Conservation (phyloP, 2,113 vertebrate genomes). For the Aphelocoma coerulescens region DNA sequence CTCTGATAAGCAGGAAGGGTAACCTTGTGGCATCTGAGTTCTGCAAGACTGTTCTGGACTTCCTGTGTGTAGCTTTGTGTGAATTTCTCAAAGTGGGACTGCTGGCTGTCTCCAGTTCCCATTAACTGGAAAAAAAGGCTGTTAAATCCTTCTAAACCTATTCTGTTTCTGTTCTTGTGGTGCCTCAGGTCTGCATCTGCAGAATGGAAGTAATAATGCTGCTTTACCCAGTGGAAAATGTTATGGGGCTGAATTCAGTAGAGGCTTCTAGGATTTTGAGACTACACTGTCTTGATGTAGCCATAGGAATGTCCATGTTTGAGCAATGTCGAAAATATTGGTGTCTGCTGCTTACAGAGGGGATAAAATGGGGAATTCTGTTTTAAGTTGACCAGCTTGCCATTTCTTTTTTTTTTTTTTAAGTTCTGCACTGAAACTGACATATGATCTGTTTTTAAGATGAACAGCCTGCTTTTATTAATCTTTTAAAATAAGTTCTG, state of each 20-base stretch:
- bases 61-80: neutral
- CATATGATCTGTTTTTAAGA: neutral
- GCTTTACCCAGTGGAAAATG: neutral
- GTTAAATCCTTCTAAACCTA: neutral
- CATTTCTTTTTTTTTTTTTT: neutral
- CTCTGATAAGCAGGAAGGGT: neutral
- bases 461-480: neutral
- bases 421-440: neutral
- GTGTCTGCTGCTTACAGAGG: neutral
- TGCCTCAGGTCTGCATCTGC: neutral
- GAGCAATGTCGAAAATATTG: neutral
- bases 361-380: neutral
- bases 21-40: neutral
- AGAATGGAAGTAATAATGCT: neutral
- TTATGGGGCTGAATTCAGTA: neutral
- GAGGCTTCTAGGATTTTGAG: neutral
- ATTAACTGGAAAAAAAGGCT: neutral
- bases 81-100: neutral
- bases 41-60: neutral
- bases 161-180: neutral
- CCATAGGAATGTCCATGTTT: neutral
- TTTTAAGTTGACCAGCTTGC: neutral
- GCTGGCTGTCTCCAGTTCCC: neutral
- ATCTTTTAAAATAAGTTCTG: neutral
- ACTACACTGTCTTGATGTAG: accelerated